Conservation (phyloP, 2,888 invertebrate species). For the Pachymerium ferrugineum region DNA sequence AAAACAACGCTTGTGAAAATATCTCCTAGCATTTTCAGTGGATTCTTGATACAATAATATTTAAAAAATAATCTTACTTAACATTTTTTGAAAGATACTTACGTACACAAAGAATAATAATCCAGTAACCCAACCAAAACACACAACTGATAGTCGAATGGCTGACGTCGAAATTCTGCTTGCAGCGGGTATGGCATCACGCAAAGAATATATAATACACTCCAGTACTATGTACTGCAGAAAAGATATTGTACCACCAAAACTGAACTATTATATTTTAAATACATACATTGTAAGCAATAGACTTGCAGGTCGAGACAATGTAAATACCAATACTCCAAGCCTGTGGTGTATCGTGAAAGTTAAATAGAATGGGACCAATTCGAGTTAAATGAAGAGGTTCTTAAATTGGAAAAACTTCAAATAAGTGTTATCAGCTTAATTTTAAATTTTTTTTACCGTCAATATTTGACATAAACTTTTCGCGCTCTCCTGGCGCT, state of each 20-base stretch:
- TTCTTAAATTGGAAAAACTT: not conserved
- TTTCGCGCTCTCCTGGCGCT: not conserved
- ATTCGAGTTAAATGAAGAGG: not conserved
- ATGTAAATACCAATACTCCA: not conserved
- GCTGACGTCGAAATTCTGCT: not conserved
- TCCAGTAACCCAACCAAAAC: not conserved
- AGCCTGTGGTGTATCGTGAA: not conserved
- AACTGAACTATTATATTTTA: not conserved
- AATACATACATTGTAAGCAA: not conserved
- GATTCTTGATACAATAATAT: not conserved
- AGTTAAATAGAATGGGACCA: not conserved
- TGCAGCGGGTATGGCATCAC: not conserved
- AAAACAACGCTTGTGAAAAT: not conserved
- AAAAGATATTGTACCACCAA: not conserved
- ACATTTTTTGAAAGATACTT: too few species aligned
- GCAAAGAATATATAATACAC: not conserved
- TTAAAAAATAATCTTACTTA: not conserved
- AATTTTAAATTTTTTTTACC: too few species aligned
- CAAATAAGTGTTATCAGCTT: too few species aligned
- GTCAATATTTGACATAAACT: too few species aligned
- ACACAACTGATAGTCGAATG: not conserved
- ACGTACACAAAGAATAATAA: not conserved
- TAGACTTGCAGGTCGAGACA: not conserved
- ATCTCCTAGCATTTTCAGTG: not conserved
- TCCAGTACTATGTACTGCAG: not conserved